phyloP scores from a whole-genome alignment of 30 jellyfish, hydroid and myxozoan genomes.

The Pelagia noctiluca region DNA sequence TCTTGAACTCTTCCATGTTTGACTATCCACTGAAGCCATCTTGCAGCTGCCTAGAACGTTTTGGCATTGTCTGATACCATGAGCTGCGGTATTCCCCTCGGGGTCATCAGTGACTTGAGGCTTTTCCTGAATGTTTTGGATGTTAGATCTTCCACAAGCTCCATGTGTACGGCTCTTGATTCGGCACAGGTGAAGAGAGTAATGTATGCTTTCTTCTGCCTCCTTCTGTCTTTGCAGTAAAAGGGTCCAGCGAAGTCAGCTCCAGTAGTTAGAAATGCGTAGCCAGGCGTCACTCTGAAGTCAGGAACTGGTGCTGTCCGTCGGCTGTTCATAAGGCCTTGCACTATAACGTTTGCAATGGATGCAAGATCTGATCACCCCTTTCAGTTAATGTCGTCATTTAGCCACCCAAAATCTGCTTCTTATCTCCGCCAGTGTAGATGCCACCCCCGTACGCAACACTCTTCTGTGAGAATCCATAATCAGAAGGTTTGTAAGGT shows the following conservation, averaged over 20 bases:
- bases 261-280: conserved; percentile 13
- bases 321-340: not conserved
- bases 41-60: conserved; percentile 20
- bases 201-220: not conserved
- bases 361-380: not conserved
- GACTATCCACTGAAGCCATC: not conserved
- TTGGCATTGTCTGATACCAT: conserved; percentile 29
- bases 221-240: conserved; percentile 7
- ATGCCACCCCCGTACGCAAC: conserved; percentile 1
- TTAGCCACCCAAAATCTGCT: not conserved
- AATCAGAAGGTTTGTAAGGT: not conserved
- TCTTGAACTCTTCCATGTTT: not conserved
- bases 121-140: not conserved
- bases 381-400: not conserved
- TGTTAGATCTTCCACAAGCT: conserved; percentile 13
- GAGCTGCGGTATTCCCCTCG: conserved; percentile 9
- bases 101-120: not conserved
- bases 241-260: conserved; percentile 27
- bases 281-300: conserved; percentile 3
- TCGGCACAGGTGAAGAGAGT: conserved; percentile 33
- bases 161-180: conserved; percentile 9
- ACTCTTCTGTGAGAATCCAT: not conserved
- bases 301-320: not conserved
- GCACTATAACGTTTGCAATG: not conserved
- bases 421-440: not conserved